Percentiles rank a stretch among this genome's conserved stretches.
phyloP scores from a whole-genome alignment of 1,140 invertebrate species.

The Drosophila novamexicana region DNA sequence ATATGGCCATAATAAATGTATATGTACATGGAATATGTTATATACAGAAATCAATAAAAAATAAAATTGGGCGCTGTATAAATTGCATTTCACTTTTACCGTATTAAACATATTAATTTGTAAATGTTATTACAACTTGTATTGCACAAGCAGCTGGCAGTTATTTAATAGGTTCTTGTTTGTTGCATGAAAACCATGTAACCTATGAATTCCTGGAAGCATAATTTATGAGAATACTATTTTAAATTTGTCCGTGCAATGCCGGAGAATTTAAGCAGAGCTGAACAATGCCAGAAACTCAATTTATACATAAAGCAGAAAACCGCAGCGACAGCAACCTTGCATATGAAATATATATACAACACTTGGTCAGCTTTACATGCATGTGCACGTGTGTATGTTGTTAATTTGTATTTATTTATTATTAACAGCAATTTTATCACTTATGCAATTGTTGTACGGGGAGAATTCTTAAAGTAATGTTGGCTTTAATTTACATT shows the following conservation, averaged over 20 bases:
- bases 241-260: not conserved
- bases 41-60: not conserved
- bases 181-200: not conserved
- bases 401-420: conserved; percentile 22
- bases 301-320: conserved; percentile 24
- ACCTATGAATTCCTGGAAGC: not conserved
- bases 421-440: conserved; percentile 41
- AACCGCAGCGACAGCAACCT: conserved; percentile 22
- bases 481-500: conserved; percentile 53
- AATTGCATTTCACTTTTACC: no score
- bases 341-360: conserved; percentile 42
- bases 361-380: conserved; percentile 41
- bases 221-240: not conserved
- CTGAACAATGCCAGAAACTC: conserved; percentile 8
- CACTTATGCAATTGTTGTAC: conserved; percentile 19
- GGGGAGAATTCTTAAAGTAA: conserved; percentile 55
- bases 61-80: no score
- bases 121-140: no score
- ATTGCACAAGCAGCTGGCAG: not conserved
- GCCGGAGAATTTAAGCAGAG: not conserved
- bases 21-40: not conserved
- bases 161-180: not conserved
- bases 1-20: not conserved
- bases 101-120: no score
- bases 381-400: not conserved